Base-by-base conservation (phyloP, 2,888 invertebrate genomes). In the Xylota sylvarum region DNA sequence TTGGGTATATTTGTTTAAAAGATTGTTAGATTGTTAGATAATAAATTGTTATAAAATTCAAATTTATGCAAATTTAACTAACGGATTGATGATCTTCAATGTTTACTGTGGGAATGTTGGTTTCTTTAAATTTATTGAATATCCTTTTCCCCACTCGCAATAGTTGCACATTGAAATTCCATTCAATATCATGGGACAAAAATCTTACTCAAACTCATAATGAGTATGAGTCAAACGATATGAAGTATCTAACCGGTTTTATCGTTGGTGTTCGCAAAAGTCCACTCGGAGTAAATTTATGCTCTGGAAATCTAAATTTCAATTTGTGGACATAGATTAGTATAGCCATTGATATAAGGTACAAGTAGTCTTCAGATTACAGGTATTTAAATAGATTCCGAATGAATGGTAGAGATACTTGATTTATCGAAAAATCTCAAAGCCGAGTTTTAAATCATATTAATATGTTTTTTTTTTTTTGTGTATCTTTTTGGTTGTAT, bases 11-110 rank as follows among this genome's bases (percentile, higher is more conserved):
- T 81, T 81, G 85, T 58, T 81, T 86, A 69, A 72, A 52, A 77
- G 77, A 77, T 82, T 70, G 74, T 79, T 69, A 73, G 67, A 84
- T 76, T 55, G 65, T 62, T 80, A 82, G 82, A 86, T 82, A 82
- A 86, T 82, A 82, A 73, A 86, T 86, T 78, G 86, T 0, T 70
- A n/a, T 32, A 82, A 86, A 78, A 86, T 82, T 86, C 73, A 86
- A 86, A 86, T 86, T 67, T 78, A 86, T 86, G 56, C 77, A 73
- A 86, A 86, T 82, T 30, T 48, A 17, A 5, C 77, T 67, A 73
- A 78, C 69, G 50, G 81, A 73, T 69, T 77, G 82, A 78, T 82
- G 62, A 64, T 82, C 69, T 64, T 78, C 67, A 73, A 52, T 43
- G 60, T 73, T 86, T 62, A 77, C 30, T 72, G 77, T 86, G 85